Conservation (phyloP, 2,888 invertebrate genomes). For the Leptinotarsa tumamoca region DNA sequence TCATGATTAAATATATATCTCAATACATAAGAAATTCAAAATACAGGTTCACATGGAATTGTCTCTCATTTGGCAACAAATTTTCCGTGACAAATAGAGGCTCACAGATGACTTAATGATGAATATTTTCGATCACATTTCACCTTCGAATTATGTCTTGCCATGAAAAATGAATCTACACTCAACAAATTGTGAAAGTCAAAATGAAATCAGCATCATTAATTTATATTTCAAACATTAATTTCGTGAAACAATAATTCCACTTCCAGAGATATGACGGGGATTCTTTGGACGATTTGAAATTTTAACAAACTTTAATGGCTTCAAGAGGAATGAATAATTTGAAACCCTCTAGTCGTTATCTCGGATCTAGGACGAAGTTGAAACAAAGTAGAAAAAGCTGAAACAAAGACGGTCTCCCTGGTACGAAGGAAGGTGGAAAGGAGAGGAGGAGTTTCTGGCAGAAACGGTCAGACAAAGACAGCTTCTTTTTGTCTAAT, state of each 20-base stretch:
- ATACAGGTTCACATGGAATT: too few relatives aligned
- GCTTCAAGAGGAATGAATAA: slow-evolving; percentile 40
- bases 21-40: too few relatives aligned
- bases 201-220: too few relatives aligned
- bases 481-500: slow-evolving; percentile 58
- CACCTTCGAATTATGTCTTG: too few relatives aligned
- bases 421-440: slow-evolving; percentile 46
- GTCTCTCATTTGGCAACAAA: too few relatives aligned
- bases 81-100: too few relatives aligned
- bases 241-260: background rate
- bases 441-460: slow-evolving; percentile 37
- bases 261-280: background rate
- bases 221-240: background rate
- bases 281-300: background rate
- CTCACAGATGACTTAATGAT: too few relatives aligned
- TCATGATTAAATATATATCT: too few relatives aligned
- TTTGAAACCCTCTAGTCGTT: slow-evolving; percentile 40
- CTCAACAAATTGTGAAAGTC: too few relatives aligned
- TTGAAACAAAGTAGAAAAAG: slow-evolving; percentile 44
- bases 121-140: too few relatives aligned
- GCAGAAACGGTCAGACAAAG: slow-evolving; percentile 52
- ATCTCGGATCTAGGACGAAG: slow-evolving; percentile 42
- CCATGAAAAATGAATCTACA: too few relatives aligned
- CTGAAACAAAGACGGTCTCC: slow-evolving; percentile 41
- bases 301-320: slow-evolving; percentile 41